phyloP scores from a whole-genome alignment of 1,140 invertebrate genomes.

The Camponotus pennsylvanicus region DNA sequence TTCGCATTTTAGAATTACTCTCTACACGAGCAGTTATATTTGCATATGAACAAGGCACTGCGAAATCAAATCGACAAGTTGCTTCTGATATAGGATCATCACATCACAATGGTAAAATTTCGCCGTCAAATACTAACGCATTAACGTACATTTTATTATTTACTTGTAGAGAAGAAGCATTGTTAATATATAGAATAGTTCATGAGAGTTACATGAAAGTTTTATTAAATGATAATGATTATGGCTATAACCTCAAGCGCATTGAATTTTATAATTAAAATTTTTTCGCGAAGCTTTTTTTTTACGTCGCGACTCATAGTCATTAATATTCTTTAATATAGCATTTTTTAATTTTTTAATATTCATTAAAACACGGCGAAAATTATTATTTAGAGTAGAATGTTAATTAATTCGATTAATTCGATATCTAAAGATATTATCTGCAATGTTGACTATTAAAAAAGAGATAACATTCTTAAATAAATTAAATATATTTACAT shows the following conservation, averaged over 20 bases:
- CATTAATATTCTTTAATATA: constrained; percentile 5
- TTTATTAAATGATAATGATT: not conserved
- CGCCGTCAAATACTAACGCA: too few species aligned
- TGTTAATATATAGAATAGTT: too few species aligned
- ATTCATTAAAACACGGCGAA: too few species aligned
- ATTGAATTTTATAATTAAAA: not conserved
- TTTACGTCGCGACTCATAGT: not conserved
- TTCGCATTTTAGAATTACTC: constrained; percentile 34
- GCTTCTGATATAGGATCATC: not conserved
- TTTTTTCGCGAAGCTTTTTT: not conserved
- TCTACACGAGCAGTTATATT: constrained; percentile 8
- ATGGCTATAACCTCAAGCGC: not conserved
- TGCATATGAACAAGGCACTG: not conserved
- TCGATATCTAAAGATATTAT: too few species aligned
- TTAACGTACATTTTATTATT: too few species aligned
- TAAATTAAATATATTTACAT: too few species aligned
- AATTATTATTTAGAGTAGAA: too few species aligned
- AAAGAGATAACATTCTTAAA: not conserved
- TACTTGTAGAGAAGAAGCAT: too few species aligned
- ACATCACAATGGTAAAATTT: not conserved
- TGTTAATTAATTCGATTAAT: too few species aligned
- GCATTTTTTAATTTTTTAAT: constrained; percentile 2
- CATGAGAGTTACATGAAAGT: not conserved
- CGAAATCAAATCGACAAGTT: constrained; percentile 34
- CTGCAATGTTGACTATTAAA: not conserved